These are phyloP conservation scores for Indri indri DNA, from an alignment of 2,113 vertebrate genomes.

Conservation along the genomic window DNA sequence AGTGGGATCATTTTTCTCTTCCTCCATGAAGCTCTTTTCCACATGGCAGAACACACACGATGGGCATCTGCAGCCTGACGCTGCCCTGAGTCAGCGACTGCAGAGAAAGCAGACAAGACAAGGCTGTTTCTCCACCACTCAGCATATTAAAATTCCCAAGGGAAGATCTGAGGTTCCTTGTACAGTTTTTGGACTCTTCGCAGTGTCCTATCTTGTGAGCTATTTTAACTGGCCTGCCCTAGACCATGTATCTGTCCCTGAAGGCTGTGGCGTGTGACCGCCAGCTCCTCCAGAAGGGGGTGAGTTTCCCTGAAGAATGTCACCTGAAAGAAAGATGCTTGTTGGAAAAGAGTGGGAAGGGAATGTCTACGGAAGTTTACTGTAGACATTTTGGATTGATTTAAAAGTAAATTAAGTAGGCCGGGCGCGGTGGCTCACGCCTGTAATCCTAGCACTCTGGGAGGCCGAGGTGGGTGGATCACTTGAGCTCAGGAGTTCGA, in stretches of 20 bases:
- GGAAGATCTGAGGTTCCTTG: background rate
- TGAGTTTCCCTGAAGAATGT: background rate
- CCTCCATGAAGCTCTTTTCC: background rate
- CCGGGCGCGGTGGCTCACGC: too few relatives aligned
- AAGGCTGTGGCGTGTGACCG: rapidly evolving
- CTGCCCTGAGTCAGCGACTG: background rate
- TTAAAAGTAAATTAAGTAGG: background rate
- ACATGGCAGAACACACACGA: background rate
- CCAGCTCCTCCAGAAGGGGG: rapidly evolving
- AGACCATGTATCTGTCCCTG: rapidly evolving
- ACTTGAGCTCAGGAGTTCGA: too few relatives aligned
- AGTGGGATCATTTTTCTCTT: background rate
- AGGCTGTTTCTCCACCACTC: background rate
- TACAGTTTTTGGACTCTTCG: background rate
- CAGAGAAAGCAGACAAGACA: background rate
- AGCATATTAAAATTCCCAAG: background rate
- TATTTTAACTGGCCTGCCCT: background rate
- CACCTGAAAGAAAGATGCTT: background rate
- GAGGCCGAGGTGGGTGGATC: too few relatives aligned
- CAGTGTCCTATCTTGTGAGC: background rate
- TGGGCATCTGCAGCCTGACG: too few relatives aligned
- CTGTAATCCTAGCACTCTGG: too few relatives aligned
- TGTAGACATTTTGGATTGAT: background rate
- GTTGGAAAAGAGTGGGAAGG: background rate
- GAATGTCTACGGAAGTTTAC: background rate